phyloP scores from a whole-genome alignment of 2,113 vertebrate species.

The Eubucco bourcierii region DNA sequence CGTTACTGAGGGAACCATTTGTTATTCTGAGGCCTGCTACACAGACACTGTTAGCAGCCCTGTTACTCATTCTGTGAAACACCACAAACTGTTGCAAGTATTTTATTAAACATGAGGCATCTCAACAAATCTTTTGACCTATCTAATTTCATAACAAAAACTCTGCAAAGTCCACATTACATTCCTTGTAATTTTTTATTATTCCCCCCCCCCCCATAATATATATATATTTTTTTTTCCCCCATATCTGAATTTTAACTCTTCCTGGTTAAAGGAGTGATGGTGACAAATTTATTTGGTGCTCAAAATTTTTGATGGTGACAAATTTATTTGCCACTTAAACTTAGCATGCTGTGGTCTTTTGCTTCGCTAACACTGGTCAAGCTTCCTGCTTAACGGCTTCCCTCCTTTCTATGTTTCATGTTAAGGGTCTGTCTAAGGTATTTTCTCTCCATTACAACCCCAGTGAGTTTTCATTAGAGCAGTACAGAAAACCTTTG shows the following conservation, averaged over 20 bases:
- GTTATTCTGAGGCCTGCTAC: constrained; percentile 30
- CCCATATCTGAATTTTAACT: constrained; percentile 16
- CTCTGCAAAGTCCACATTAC: neutral
- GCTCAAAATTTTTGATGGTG: neutral
- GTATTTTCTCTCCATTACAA: neutral
- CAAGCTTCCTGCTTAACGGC: neutral
- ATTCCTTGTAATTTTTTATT: neutral
- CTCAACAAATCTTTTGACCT: constrained; percentile 41
- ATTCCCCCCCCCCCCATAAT: neutral
- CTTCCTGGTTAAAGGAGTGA: neutral
- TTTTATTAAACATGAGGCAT: constrained; percentile 59
- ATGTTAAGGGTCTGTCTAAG: neutral
- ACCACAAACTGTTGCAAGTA: constrained; percentile 18
- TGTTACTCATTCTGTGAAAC: constrained; percentile 47
- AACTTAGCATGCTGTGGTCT: neutral
- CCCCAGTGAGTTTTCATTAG: neutral
- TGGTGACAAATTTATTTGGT: neutral
- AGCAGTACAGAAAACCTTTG: neutral
- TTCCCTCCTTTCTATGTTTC: neutral
- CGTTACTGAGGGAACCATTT: constrained; percentile 32
- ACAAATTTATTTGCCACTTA: neutral
- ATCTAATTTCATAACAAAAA: constrained; percentile 23
- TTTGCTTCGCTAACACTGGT: neutral
- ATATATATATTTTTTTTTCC: too few relatives aligned
- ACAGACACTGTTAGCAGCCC: constrained; percentile 12